Percentiles rank a stretch among this genome's conserved stretches.
phyloP scores from a whole-genome alignment of 2,888 invertebrate genomes.

The Harmothoe impar region DNA sequence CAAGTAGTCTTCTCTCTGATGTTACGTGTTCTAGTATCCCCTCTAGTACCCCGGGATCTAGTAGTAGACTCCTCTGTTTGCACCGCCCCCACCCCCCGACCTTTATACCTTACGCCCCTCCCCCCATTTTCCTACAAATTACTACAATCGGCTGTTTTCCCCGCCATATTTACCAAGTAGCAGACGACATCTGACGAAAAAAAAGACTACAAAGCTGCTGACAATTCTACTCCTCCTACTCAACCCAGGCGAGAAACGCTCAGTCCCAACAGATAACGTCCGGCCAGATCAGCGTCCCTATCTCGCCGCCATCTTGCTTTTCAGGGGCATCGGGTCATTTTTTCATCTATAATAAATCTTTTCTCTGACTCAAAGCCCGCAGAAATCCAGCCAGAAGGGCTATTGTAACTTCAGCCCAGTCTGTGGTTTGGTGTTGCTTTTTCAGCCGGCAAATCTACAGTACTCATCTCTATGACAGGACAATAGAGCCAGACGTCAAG shows the following conservation, averaged over 20 bases:
- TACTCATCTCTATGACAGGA: background rate
- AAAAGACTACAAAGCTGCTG: too few species aligned
- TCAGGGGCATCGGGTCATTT: background rate
- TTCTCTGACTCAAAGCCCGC: too few species aligned
- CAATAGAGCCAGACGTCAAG: too few species aligned
- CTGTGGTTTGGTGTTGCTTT: background rate
- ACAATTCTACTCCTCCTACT: too few species aligned
- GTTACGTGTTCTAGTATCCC: background rate
- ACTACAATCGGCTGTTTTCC: too few species aligned
- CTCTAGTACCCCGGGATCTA: background rate
- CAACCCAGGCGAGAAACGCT: too few species aligned
- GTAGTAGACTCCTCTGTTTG: background rate
- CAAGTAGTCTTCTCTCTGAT: conserved; percentile 12
- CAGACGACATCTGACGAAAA: too few species aligned
- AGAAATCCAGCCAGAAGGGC: background rate
- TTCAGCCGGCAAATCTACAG: background rate
- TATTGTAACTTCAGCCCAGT: background rate
- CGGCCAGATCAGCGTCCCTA: background rate
- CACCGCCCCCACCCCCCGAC: background rate
- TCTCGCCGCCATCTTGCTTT: background rate
- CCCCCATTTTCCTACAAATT: too few species aligned
- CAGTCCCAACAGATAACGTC: too few species aligned
- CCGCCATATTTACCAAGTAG: too few species aligned
- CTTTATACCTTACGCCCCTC: too few species aligned
- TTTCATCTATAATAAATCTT: too few species aligned